Base-by-base conservation (phyloP, 1,140 invertebrate genomes). In the Ostrea denselamellosa region DNA sequence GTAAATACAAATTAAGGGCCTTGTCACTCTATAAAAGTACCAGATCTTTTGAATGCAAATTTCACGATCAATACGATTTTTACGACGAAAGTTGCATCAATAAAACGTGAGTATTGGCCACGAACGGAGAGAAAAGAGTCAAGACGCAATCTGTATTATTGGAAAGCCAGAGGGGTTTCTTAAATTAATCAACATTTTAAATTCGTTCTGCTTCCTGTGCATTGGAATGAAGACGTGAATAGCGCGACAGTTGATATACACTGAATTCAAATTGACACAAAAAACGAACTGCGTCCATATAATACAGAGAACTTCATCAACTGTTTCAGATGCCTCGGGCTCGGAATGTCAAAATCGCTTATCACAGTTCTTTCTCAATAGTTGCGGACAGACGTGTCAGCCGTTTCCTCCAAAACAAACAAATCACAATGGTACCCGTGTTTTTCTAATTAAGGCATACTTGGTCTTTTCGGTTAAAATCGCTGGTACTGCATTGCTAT, bases 161-260 rank as follows among this genome's bases (percentile, higher is more conserved):
- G 22, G 68, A 77, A 25, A 34, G 68, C 68, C 28, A 14, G 68
- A 34, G 68, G 68, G 22, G 68, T 34, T 77, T 77, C 68, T 77
- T 77, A 77, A 77, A 77, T 77, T 77, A 77, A 77, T 77, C 68
- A 77, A 77, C 68, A 77, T 77, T 77, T 77, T 77, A 77, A 77
- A 77, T 77, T 77, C 28, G 68, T 34, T 28, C 68, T 77, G 68
- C 68, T 77, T 77, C 68, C 68, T 77, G 68, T 77, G 68, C 68
- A 77, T 77, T 77, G 68, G 68, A 77, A 77, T 77, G 68, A 28
- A 77, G 68, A 77, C 68, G 12, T 77, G 68, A 77, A 34, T 62
- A 25, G 22, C 68, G 22, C 68, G 68, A 77, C 68, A 77, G 68
- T 77, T 77, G 68, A 77, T 77, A 77, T 77, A 77, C 22, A 77